Conservation (phyloP, 2,113 vertebrate genomes). For the Calidris pugnax region DNA sequence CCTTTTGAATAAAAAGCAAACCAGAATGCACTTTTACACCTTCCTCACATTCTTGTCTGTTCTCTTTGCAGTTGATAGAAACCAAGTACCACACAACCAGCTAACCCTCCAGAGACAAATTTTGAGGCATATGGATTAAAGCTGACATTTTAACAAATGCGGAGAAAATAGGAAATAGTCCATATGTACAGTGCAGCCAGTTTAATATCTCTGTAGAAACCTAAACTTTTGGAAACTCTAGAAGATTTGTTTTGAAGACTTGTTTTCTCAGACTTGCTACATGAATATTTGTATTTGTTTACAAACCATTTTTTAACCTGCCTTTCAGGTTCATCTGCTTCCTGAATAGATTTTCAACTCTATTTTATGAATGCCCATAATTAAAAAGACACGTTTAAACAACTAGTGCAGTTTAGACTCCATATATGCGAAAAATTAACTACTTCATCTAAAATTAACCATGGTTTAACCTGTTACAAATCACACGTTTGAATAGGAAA, state of each 20-base stretch:
- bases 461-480: neutral
- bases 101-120: neutral
- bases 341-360: neutral
- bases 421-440: neutral
- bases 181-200: neutral
- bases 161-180: neutral
- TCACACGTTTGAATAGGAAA: neutral
- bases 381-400: neutral
- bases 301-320: neutral
- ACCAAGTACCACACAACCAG: neutral
- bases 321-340: neutral
- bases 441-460: neutral
- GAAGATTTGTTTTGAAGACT: neutral
- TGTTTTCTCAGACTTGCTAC: neutral
- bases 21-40: neutral
- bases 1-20: neutral
- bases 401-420: neutral
- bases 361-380: neutral
- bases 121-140: neutral
- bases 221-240: neutral
- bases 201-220: neutral
- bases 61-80: neutral
- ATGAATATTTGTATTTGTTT: neutral
- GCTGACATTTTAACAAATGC: neutral
- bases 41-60: neutral